Evolutionary conservation across 2,113 vertebrate genomes (phyloP), one percentile per base, ranked within the genome.

Genomic region (Reinhardtius hippoglossoides): DNA sequence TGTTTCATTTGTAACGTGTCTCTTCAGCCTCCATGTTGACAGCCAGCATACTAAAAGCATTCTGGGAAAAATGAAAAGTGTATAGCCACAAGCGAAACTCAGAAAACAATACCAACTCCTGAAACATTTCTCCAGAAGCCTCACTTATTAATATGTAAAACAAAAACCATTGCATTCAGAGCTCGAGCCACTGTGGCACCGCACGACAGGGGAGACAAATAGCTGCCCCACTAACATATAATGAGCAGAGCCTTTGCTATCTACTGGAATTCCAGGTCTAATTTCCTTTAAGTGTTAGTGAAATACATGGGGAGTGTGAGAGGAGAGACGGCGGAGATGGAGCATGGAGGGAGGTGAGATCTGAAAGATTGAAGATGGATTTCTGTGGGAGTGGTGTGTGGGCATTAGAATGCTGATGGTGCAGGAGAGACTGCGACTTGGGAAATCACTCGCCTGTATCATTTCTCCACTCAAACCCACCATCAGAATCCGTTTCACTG

Each of bases 371-470:
- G 88, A 84, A 90, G 86, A 91, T 90, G 86, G 90, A 91, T 90
- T 89, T 90, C 83, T 85, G 83, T 87, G 71, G 82, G 90, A 88
- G 88, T 77, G 83, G 71, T 91, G 91, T 89, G 90, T 90, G 90
- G 88, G 89, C 85, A 90, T 90, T 90, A 85, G 78, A 87, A 92
- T 91, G 90, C 91, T 91, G 91, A 91, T 90, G 83, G 89, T 90
- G 90, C 90, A 88, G 82, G 81, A 85, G 78, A 85, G 78, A 40
- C 61, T 85, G 82, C 66, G 72, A 83, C 88, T 87, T 67, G 86
- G 90, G 89, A 92, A 91, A 89, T 90, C 88, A 87, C 78, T 89
- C 79, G 76, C 84, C 89, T 91, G 85, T 85, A 87, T 91, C 81
- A 77, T 75, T 80, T 80, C 73, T 82, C 67, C 71, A 68, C 87